A percentile compares a stretch with the other conserved stretches of the same genome.
These are phyloP conservation scores for Chelonia mydas DNA, from an alignment of 2,797 vertebrate species.

Conservation along the genomic window DNA sequence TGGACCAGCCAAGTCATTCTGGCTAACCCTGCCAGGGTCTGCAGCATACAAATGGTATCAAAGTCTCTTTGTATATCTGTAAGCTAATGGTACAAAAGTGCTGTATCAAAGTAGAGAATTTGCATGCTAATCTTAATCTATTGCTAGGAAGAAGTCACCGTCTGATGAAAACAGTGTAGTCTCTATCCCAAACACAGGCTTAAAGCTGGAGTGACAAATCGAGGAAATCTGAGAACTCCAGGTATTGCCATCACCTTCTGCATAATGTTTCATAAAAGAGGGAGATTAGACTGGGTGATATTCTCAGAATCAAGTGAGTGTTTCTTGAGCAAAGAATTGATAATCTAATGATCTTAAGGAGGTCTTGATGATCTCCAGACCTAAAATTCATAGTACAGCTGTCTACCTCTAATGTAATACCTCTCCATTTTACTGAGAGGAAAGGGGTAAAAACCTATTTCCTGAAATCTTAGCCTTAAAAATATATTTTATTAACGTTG, in stretches of 20 bases:
- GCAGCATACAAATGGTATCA: too few relatives aligned
- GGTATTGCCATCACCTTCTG: neutral
- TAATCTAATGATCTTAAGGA: neutral
- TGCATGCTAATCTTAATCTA: neutral
- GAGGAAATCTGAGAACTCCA: neutral
- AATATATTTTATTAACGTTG: neutral
- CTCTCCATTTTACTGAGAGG: neutral
- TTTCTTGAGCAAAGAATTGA: neutral
- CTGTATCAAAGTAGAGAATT: neutral
- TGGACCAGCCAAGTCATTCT: neutral
- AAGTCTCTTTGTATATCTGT: neutral
- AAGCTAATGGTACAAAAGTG: neutral
- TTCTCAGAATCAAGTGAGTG: neutral
- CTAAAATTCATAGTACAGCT: neutral
- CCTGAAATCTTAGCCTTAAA: neutral
- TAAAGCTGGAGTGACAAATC: neutral
- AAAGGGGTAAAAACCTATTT: neutral
- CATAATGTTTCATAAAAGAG: neutral
- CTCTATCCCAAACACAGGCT: neutral
- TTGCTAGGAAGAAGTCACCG: neutral
- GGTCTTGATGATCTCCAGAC: neutral
- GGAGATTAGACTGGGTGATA: neutral
- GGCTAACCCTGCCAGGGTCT: neutral
- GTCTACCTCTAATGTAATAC: neutral
- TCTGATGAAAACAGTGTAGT: too few relatives aligned